phyloP scores from a whole-genome alignment of 92 coral and sea anemone genomes.

The Nematostella vectensis region DNA sequence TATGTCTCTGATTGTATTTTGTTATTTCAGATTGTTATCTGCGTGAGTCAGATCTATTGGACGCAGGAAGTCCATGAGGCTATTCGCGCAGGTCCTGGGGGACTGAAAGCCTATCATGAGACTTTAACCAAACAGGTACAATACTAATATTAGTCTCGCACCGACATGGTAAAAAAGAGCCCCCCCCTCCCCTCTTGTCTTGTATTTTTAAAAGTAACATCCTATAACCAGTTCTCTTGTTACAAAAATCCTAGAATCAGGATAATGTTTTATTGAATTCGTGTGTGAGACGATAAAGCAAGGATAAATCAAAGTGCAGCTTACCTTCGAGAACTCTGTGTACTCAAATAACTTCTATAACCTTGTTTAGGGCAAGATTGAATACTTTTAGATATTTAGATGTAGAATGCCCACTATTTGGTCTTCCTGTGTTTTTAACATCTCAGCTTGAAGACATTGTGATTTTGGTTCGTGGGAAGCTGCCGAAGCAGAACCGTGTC shows the following conservation, averaged over 20 bases:
- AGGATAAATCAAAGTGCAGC: too few species aligned
- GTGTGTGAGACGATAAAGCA: too few species aligned
- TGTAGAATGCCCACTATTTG: too few species aligned
- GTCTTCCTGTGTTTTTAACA: constrained; percentile 6
- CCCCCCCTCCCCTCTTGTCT: neutral
- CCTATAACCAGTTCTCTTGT: too few species aligned
- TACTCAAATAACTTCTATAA: too few species aligned
- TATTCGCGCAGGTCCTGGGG: constrained; percentile 88
- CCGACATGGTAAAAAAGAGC: neutral
- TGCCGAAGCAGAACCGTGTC: constrained; percentile 91
- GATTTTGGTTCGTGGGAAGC: constrained; percentile 95
- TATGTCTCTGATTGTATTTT: too few species aligned
- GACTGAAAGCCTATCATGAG: constrained; percentile 89
- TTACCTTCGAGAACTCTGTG: too few species aligned
- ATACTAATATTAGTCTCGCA: neutral
- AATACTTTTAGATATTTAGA: too few species aligned
- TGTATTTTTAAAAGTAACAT: too few species aligned
- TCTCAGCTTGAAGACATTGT: constrained; percentile 92
- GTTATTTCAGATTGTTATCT: constrained; percentile 75
- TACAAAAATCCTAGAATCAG: too few species aligned
- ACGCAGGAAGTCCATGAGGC: constrained; percentile 99
- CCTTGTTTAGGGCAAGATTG: too few species aligned
- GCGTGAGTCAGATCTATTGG: constrained; percentile 97
- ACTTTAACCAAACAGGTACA: constrained; percentile 81
- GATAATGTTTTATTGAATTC: too few species aligned